These are phyloP conservation scores for Bombus fervidus DNA, from an alignment of 1,140 invertebrate species.

Conservation along the genomic window DNA sequence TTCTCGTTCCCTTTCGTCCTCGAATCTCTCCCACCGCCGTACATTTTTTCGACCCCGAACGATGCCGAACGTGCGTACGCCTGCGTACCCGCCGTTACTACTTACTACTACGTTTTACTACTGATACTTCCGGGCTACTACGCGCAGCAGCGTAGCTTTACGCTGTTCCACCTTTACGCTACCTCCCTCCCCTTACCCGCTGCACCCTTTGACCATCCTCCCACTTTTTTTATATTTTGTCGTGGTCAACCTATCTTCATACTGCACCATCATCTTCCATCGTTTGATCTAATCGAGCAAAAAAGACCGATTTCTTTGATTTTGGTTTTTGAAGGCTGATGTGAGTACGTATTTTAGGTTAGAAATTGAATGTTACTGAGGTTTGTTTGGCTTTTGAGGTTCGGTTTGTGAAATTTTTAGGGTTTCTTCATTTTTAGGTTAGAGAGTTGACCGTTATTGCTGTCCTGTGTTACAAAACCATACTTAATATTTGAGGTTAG, in stretches of 20 bases:
- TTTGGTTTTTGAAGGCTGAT: neutral
- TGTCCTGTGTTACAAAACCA: too few relatives aligned
- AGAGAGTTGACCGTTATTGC: too few relatives aligned
- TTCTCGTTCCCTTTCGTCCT: constrained; percentile 47
- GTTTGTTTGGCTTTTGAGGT: too few relatives aligned
- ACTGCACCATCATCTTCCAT: neutral
- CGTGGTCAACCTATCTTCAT: neutral
- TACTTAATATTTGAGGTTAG: too few relatives aligned
- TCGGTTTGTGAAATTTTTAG: too few relatives aligned
- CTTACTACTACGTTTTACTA: constrained; percentile 70
- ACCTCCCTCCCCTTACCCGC: neutral
- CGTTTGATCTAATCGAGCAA: neutral
- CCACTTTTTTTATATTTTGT: neutral
- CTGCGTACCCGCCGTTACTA: constrained; percentile 74
- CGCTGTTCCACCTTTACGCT: constrained; percentile 18
- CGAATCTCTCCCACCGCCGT: constrained; percentile 37
- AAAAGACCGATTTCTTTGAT: neutral
- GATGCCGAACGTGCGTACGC: constrained; percentile 71
- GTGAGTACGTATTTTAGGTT: too few relatives aligned
- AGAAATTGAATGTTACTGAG: too few relatives aligned
- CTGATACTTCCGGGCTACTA: constrained; percentile 63
- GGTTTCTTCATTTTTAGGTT: too few relatives aligned
- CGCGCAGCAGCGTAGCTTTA: constrained; percentile 61
- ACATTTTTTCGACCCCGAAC: constrained; percentile 53
- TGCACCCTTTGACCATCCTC: neutral